These are phyloP conservation scores for rabbit (Oryctolagus cuniculus) DNA, from an alignment of 2,113 vertebrate genomes.

Conservation along the genomic window DNA sequence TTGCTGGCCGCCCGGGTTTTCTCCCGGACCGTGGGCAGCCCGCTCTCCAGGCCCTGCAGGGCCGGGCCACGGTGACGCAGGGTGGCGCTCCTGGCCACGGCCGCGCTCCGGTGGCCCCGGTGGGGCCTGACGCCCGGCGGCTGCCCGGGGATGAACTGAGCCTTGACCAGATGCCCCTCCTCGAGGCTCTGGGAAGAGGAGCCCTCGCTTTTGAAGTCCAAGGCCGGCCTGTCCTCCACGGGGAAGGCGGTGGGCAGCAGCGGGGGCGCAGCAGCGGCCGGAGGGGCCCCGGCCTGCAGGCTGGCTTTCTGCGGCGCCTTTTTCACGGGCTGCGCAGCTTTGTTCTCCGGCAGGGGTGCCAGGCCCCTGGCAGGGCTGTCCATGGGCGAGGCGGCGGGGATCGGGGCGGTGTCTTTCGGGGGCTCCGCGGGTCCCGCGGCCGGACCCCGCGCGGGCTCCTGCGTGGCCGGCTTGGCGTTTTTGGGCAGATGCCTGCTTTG, in stretches of 20 bases:
- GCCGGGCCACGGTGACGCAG: constrained; percentile 85
- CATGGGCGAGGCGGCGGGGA: constrained; percentile 83
- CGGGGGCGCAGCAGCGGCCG: neutral
- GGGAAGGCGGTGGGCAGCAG: constrained; percentile 27
- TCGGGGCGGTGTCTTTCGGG: constrained; percentile 84
- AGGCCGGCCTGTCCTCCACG: constrained; percentile 80
- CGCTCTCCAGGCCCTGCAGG: constrained; percentile 79
- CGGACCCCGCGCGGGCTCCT: constrained; percentile 62
- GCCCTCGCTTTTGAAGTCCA: constrained; percentile 90
- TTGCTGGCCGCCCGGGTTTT: constrained; percentile 82
- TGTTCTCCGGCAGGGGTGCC: constrained; percentile 83
- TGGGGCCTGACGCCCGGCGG: constrained; percentile 86
- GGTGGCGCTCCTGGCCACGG: constrained; percentile 84
- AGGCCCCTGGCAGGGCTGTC: constrained; percentile 76
- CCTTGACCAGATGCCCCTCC: constrained; percentile 88
- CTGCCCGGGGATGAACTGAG: constrained; percentile 87
- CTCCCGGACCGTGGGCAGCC: constrained; percentile 85
- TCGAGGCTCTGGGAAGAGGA: constrained; percentile 92
- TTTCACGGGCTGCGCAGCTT: constrained; percentile 84
- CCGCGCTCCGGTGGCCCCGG: constrained; percentile 87
- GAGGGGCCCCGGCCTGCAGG: constrained; percentile 55
- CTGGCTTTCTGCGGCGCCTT: constrained; percentile 84
- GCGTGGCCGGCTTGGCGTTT: constrained; percentile 72
- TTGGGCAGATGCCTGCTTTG: constrained; percentile 85
- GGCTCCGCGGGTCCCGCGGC: no score